Evolutionary conservation across 2,888 invertebrate species (phyloP).

Genomic region (Tiliacea aurago): DNA sequence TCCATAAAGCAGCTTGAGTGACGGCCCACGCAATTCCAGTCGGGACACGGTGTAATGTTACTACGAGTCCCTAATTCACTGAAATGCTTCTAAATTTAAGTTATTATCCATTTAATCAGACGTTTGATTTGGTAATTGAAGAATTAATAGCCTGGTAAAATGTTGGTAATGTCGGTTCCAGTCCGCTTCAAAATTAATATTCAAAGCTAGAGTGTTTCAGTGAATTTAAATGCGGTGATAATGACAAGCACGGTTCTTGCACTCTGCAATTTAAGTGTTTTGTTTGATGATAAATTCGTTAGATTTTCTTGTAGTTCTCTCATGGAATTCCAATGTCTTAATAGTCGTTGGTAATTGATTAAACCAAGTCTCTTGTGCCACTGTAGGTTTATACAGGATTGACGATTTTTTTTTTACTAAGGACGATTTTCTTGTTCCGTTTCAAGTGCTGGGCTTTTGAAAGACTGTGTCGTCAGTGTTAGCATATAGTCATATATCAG

Average conservation of each 20-base stretch:
- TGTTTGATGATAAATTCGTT: constrained; percentile 20
- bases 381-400: not conserved
- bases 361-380: not conserved
- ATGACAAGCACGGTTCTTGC: constrained; percentile 10
- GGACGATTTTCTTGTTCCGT: not conserved
- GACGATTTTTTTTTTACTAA: not conserved
- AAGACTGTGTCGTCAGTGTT: not conserved
- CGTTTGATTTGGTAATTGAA: constrained; percentile 48
- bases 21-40: constrained; percentile 49
- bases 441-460: not conserved
- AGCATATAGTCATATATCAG: not conserved
- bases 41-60: constrained; percentile 38
- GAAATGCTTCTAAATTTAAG: constrained; percentile 35
- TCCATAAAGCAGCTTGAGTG: constrained; percentile 39
- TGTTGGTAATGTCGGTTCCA: constrained; percentile 30
- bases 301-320: constrained; percentile 12
- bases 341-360: not conserved
- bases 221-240: constrained; percentile 24
- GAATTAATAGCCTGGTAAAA: constrained; percentile 46
- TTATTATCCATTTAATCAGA: constrained; percentile 49
- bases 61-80: constrained; percentile 38
- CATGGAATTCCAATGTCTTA: constrained; percentile 11
- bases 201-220: constrained; percentile 18
- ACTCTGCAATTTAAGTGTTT: constrained; percentile 13
- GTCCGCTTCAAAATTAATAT: constrained; percentile 24